phyloP scores from a whole-genome alignment of 2,113 vertebrate species.

The Aix galericulata region DNA sequence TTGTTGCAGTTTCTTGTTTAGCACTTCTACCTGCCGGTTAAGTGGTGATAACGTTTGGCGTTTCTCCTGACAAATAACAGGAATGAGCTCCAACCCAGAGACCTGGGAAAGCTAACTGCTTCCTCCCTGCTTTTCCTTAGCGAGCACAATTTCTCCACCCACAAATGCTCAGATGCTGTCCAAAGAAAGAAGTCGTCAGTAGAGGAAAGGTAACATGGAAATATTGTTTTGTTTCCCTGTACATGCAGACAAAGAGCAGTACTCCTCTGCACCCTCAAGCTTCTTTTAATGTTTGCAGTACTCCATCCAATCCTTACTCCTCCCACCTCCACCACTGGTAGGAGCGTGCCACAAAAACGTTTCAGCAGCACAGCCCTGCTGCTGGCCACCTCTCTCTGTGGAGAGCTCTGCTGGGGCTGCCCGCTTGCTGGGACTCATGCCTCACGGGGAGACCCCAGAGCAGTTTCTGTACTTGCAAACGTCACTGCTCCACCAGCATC shows the following conservation, averaged over 20 bases:
- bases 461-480: background rate
- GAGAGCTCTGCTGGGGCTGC: background rate
- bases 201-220: background rate
- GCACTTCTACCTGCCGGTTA: background rate
- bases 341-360: accelerated
- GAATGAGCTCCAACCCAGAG: background rate
- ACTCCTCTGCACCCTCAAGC: background rate
- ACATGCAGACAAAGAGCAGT: background rate
- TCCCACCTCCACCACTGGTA: background rate
- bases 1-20: background rate
- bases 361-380: accelerated
- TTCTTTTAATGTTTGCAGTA: background rate
- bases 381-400: background rate
- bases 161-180: background rate
- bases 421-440: accelerated
- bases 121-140: background rate
- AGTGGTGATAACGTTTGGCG: background rate
- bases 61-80: background rate
- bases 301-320: background rate
- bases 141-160: background rate
- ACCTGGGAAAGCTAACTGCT: background rate
- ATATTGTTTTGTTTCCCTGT: background rate
- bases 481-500: background rate
- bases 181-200: background rate
- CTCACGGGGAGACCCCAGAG: background rate